Conservation (phyloP, 2,113 vertebrate genomes). For the Coregonus clupeaformis region DNA sequence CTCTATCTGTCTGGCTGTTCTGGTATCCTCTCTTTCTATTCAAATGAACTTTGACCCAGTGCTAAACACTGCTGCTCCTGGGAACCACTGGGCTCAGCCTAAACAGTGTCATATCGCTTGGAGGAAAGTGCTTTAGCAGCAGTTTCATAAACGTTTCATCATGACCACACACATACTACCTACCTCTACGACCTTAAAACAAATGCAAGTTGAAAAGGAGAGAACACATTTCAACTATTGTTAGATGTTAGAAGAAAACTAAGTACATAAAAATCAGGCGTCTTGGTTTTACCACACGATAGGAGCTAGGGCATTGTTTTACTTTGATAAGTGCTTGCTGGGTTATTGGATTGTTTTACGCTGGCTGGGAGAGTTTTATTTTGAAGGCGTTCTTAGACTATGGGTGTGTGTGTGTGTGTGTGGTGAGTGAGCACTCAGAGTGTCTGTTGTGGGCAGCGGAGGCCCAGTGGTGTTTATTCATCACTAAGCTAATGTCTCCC, state of each 20-base stretch:
- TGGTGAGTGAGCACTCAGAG: constrained; percentile 14
- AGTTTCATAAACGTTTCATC: not conserved
- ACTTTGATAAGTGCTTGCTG: constrained; percentile 60
- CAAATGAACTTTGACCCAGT: constrained; percentile 61
- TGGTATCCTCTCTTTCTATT: constrained; percentile 64
- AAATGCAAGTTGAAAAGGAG: constrained; percentile 40
- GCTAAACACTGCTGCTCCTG: constrained; percentile 7
- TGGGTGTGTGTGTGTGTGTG: constrained; percentile 16
- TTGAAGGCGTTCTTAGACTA: constrained; percentile 32
- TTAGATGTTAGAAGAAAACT: constrained; percentile 27
- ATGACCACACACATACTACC: constrained; percentile 15
- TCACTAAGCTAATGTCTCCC: constrained; percentile 41
- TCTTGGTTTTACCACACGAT: constrained; percentile 53
- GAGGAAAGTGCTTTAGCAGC: not conserved
- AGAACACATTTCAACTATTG: constrained; percentile 52
- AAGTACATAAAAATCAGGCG: constrained; percentile 45
- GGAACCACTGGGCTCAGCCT: not conserved
- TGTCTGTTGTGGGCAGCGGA: constrained; percentile 13
- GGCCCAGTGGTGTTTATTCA: constrained; percentile 52
- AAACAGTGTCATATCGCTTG: not conserved
- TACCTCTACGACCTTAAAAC: constrained; percentile 41
- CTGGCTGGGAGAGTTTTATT: constrained; percentile 57
- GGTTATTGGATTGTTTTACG: constrained; percentile 68
- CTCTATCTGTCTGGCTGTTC: constrained; percentile 77
- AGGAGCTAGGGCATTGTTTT: constrained; percentile 62